phyloP scores from a whole-genome alignment of 1,140 invertebrate genomes.

The Danaus melanippus region DNA sequence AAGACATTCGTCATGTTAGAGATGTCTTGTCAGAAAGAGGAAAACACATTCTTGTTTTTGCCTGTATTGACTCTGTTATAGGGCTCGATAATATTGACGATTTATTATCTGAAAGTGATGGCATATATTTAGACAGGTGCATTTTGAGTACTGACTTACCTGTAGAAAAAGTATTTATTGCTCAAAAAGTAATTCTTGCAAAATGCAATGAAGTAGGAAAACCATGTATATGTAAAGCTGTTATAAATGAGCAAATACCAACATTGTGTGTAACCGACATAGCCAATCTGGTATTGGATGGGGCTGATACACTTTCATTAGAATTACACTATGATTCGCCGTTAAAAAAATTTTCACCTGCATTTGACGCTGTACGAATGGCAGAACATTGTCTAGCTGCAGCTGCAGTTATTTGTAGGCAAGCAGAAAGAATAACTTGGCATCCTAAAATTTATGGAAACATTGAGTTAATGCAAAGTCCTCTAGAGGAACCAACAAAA shows the following conservation, averaged over 20 bases:
- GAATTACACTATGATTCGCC: conserved; percentile 74
- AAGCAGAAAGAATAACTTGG: conserved; percentile 75
- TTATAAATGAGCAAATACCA: conserved; percentile 74
- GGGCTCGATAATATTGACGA: conserved; percentile 79
- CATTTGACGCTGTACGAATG: conserved; percentile 51
- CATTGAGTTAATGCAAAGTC: conserved; percentile 45
- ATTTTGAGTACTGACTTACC: conserved; percentile 81
- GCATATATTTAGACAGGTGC: conserved; percentile 79
- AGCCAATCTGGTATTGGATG: conserved; percentile 79
- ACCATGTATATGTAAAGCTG: conserved; percentile 78
- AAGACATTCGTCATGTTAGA: conserved; percentile 47
- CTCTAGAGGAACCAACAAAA: conserved; percentile 75
- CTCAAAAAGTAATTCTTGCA: conserved; percentile 80
- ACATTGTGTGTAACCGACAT: conserved; percentile 76
- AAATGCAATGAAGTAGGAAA: conserved; percentile 73
- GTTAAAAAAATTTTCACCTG: conserved; percentile 72
- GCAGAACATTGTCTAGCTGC: conserved; percentile 74
- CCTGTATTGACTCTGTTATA: conserved; percentile 79
- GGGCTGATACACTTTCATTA: conserved; percentile 77
- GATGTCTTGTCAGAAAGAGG: conserved; percentile 52
- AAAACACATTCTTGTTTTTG: conserved; percentile 62
- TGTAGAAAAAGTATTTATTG: conserved; percentile 84
- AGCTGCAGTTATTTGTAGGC: conserved; percentile 78
- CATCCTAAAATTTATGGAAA: conserved; percentile 52
- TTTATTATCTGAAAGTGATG: conserved; percentile 77